phyloP scores from a whole-genome alignment of 2,797 vertebrate species.

The Enteromius treurensis region DNA sequence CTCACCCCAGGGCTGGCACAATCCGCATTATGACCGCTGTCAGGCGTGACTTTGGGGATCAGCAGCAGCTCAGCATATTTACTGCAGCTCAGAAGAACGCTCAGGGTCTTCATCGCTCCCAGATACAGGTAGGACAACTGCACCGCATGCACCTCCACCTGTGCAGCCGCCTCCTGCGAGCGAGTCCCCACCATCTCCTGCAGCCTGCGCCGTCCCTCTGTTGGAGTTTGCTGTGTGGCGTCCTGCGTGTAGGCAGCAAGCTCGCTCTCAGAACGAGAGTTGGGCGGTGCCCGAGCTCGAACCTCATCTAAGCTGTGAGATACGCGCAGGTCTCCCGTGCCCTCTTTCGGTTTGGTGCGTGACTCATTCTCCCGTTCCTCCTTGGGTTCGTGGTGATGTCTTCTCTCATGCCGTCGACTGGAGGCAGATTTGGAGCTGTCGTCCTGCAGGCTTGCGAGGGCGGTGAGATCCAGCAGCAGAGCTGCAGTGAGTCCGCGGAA shows the following conservation, averaged over 20 bases:
- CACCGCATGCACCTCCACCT: conserved; percentile 91
- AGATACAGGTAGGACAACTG: conserved; percentile 96
- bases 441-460: conserved; percentile 94
- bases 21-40: conserved; percentile 93
- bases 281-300: conserved; percentile 77
- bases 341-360: conserved; percentile 74
- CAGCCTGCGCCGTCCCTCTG: conserved; percentile 67
- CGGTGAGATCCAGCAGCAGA: conserved; percentile 94
- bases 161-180: conserved; percentile 67
- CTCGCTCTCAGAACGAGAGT: conserved; percentile 86
- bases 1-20: conserved; percentile 71
- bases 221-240: conserved; percentile 60
- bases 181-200: conserved; percentile 75
- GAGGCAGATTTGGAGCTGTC: conserved; percentile 82
- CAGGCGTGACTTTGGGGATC: conserved; percentile 90
- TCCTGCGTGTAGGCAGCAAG: conserved; percentile 81
- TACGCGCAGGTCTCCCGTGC: conserved; percentile 73
- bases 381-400: conserved; percentile 57
- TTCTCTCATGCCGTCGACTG: conserved; percentile 84
- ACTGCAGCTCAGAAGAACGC: conserved; percentile 94
- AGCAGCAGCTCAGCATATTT: conserved; percentile 95
- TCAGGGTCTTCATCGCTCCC: conserved; percentile 96
- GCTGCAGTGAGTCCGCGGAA: conserved; percentile 93
- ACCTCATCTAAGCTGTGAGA: conserved; percentile 86
- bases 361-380: conserved; percentile 74